phyloP scores from a whole-genome alignment of 2,797 vertebrate genomes.

The Sylvilagus floridanus region DNA sequence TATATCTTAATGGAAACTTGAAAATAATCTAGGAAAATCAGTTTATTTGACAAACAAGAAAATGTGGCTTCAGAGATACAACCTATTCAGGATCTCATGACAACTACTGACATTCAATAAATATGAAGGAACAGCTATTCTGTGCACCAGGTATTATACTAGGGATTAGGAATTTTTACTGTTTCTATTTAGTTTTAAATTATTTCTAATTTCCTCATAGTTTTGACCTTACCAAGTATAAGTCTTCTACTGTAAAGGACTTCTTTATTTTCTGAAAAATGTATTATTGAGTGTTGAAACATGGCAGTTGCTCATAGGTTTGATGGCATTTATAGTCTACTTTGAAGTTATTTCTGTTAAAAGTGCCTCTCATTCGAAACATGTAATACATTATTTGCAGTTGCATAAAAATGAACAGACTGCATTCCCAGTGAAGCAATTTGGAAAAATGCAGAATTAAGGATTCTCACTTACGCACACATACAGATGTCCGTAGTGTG shows the following conservation, averaged over 20 bases:
- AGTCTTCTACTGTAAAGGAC: not conserved
- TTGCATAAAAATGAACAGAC: not conserved
- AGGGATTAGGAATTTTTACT: slow-evolving; percentile 6
- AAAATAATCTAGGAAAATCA: slow-evolving; percentile 38
- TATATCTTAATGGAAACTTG: not conserved
- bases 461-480: not conserved
- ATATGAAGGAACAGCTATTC: not conserved
- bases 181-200: slow-evolving; percentile 48
- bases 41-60: slow-evolving; percentile 9
- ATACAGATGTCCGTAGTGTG: no score
- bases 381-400: slow-evolving; percentile 15
- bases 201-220: not conserved
- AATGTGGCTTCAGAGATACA: not conserved
- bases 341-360: not conserved
- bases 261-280: slow-evolving; percentile 33
- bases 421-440: not conserved
- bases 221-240: slow-evolving; percentile 22
- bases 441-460: not conserved
- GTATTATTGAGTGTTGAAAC: not conserved
- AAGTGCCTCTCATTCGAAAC: not conserved
- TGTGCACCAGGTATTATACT: not conserved
- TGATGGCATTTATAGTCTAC: not conserved
- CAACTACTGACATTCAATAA: not conserved
- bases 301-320: not conserved
- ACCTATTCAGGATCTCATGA: not conserved